These are phyloP conservation scores for Azorinus chamasolen DNA, from an alignment of 2,888 invertebrate genomes.

Conservation along the genomic window DNA sequence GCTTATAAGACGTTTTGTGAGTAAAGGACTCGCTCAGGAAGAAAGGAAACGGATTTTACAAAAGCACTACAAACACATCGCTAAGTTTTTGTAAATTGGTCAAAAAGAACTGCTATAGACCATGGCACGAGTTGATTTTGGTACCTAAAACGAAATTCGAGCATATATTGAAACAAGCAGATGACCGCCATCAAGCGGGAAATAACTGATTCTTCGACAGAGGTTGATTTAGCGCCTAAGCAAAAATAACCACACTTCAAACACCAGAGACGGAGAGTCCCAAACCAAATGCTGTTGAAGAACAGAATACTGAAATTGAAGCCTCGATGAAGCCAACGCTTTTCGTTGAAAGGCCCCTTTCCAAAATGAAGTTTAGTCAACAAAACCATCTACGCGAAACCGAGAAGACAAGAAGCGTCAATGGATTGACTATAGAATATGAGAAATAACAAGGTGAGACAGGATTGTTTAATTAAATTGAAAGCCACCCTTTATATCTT, in stretches of 20 bases:
- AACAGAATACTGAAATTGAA: too few relatives aligned
- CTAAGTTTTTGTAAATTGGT: slow-evolving; percentile 23
- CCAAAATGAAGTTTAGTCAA: slow-evolving; percentile 25
- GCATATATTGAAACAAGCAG: slow-evolving; percentile 23
- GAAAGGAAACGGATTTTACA: slow-evolving; percentile 18
- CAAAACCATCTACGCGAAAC: slow-evolving; percentile 1
- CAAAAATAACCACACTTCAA: background rate
- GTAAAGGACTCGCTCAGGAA: slow-evolving; percentile 15
- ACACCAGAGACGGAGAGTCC: background rate
- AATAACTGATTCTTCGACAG: too few relatives aligned
- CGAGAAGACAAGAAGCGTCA: slow-evolving; percentile 11
- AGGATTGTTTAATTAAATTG: too few relatives aligned
- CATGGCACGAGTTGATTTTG: slow-evolving; percentile 36
- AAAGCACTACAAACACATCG: slow-evolving; percentile 28
- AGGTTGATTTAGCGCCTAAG: background rate
- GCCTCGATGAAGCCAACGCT: slow-evolving; percentile 16
- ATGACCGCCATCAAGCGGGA: background rate
- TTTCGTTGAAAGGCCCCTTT: slow-evolving; percentile 37
- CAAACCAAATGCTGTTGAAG: background rate
- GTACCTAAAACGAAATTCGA: slow-evolving; percentile 44
- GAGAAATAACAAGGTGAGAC: too few relatives aligned
- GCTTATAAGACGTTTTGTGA: slow-evolving; percentile 32
- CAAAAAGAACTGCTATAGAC: too few relatives aligned
- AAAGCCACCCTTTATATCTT: too few relatives aligned
- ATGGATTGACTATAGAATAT: slow-evolving; percentile 14